These are phyloP conservation scores for Prunella strophiata DNA, from an alignment of 2,797 vertebrate species.

Conservation along the genomic window DNA sequence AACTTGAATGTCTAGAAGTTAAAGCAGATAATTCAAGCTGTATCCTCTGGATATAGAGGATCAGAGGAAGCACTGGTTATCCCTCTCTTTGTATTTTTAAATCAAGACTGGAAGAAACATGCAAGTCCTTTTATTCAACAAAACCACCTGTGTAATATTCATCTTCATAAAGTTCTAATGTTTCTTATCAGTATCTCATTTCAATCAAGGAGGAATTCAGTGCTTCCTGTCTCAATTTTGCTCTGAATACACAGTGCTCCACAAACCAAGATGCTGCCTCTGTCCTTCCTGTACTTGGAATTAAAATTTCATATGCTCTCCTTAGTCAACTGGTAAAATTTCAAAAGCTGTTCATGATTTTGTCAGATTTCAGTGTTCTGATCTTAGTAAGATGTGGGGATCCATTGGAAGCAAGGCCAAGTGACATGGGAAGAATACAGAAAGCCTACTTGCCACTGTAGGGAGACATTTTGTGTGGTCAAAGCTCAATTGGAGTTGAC, in stretches of 20 bases:
- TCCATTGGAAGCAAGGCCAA: background rate
- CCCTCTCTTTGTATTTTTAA: background rate
- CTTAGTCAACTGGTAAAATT: background rate
- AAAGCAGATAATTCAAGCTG: background rate
- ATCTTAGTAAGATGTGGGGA: background rate
- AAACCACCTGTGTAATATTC: background rate
- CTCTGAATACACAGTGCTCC: background rate
- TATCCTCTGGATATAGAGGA: background rate
- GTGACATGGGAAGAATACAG: background rate
- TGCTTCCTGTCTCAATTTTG: background rate
- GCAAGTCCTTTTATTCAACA: background rate
- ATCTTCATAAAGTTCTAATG: background rate
- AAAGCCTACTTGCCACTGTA: background rate
- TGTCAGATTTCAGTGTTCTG: background rate
- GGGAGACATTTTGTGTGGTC: background rate
- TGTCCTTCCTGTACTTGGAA: background rate
- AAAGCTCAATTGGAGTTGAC: accelerated
- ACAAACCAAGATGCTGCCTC: background rate
- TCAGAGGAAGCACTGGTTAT: background rate
- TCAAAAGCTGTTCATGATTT: background rate
- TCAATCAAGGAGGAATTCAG: background rate
- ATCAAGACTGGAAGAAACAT: background rate
- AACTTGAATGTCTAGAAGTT: background rate
- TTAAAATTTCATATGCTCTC: background rate
- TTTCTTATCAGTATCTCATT: background rate